A percentile compares a stretch with the other conserved stretches of the same genome.
These are phyloP conservation scores for Opisthograptis luteolata DNA, from an alignment of 2,888 invertebrate species.

Conservation along the genomic window DNA sequence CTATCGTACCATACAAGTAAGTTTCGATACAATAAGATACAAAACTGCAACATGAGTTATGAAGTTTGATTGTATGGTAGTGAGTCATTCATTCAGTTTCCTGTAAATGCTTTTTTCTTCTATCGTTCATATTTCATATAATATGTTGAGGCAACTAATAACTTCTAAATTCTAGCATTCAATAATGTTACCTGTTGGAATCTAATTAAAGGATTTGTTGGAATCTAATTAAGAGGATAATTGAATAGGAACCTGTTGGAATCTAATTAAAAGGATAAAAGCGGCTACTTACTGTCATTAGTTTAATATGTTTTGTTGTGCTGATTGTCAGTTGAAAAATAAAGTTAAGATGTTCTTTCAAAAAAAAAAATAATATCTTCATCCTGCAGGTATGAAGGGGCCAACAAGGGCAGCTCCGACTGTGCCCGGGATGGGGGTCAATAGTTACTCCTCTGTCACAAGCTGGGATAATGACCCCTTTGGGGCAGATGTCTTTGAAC, in stretches of 20 bases:
- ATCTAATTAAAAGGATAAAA: too few species aligned
- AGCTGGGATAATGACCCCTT: constrained; percentile 81
- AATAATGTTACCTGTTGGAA: too few species aligned
- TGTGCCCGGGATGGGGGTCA: constrained; percentile 68
- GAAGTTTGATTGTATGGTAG: constrained; percentile 16
- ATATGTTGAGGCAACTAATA: too few species aligned
- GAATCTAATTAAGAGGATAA: too few species aligned
- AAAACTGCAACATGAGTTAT: neutral
- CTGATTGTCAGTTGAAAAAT: too few species aligned
- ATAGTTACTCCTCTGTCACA: constrained; percentile 83
- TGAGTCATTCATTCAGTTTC: constrained; percentile 30
- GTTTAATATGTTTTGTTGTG: too few species aligned
- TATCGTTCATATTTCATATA: neutral
- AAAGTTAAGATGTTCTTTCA: too few species aligned
- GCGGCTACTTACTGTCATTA: too few species aligned
- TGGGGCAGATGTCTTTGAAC: constrained; percentile 78
- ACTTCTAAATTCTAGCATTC: too few species aligned
- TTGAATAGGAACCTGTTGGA: too few species aligned
- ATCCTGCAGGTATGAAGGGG: constrained; percentile 85
- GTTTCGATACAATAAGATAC: constrained; percentile 21
- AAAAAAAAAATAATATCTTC: too few species aligned
- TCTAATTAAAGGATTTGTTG: too few species aligned
- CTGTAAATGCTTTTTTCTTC: constrained; percentile 3
- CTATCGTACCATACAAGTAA: constrained; percentile 30
- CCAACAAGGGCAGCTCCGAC: constrained; percentile 85